Evolutionary conservation across 2,888 invertebrate species (phyloP).

Genomic region (Ophonus ardosiacus): DNA sequence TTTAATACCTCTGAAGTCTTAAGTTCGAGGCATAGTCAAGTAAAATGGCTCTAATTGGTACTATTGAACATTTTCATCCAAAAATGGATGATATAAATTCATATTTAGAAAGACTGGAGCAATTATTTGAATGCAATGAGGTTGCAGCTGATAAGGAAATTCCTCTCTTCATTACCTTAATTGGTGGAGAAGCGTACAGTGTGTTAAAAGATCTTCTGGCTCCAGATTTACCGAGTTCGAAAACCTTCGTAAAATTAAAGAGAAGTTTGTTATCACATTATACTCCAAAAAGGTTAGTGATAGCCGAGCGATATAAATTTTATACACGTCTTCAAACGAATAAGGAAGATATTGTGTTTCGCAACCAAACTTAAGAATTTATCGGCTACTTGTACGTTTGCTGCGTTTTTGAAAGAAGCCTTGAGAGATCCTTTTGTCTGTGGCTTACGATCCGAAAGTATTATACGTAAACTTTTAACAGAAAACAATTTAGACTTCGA

Average conservation of each 20-base stretch:
- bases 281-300: constrained; percentile 1
- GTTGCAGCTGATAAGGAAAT: neutral
- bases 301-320: constrained; percentile 7
- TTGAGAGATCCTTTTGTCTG: neutral
- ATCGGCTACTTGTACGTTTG: neutral
- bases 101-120: constrained; percentile 22
- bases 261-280: neutral
- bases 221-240: neutral
- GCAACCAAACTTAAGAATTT: neutral
- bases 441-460: neutral
- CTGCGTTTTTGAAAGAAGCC: neutral
- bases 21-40: neutral
- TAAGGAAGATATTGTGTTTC: neutral
- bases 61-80: neutral
- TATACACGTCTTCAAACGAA: neutral
- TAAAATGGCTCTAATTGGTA: neutral
- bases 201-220: neutral
- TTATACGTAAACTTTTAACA: constrained; percentile 1
- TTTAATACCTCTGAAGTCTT: too few species aligned
- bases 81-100: neutral
- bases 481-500: neutral
- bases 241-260: neutral
- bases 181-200: neutral
- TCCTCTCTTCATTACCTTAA: constrained; percentile 2
- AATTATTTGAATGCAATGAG: constrained; percentile 1